Percentiles rank a stretch among this genome's conserved stretches.
Evolutionary conservation across 1,140 invertebrate species (phyloP).

Genomic region (Pseudomyrmex concolor): DNA sequence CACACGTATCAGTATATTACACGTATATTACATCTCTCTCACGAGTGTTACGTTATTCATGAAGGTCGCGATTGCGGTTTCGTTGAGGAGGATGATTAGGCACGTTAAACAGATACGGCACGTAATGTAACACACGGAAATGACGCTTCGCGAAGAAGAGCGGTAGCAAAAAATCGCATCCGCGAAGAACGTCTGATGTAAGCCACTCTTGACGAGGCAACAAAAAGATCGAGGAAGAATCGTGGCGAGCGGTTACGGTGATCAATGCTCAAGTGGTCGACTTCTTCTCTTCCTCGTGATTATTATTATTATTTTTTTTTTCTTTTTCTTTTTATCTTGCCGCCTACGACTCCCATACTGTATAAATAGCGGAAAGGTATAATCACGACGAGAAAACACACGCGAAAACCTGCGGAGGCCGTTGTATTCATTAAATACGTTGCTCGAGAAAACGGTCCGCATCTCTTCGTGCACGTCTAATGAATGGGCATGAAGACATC

Average conservation of each 20-base stretch:
- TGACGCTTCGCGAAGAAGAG: conserved; percentile 46
- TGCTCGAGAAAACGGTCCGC: not conserved
- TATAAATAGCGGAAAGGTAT: conserved; percentile 28
- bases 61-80: conserved; percentile 75
- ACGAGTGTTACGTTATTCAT: conserved; percentile 21
- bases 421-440: conserved; percentile 36
- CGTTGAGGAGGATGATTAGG: conserved; percentile 70
- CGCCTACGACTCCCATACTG: conserved; percentile 54
- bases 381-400: conserved; percentile 7
- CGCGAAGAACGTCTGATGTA: conserved; percentile 53
- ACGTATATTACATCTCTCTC: conserved; percentile 1
- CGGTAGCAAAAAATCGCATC: conserved; percentile 36
- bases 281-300: conserved; percentile 60
- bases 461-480: conserved; percentile 20
- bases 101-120: conserved; percentile 55
- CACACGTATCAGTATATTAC: conserved; percentile 18
- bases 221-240: conserved; percentile 54
- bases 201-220: conserved; percentile 22
- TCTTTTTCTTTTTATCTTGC: not conserved
- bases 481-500: conserved; percentile 35
- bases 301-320: conserved; percentile 48
- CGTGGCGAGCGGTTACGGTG: conserved; percentile 25
- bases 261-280: conserved; percentile 36
- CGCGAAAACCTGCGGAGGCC: conserved; percentile 50
- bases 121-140: conserved; percentile 57